phyloP scores from a whole-genome alignment of 2,888 invertebrate genomes.

The Furcula furcula region DNA sequence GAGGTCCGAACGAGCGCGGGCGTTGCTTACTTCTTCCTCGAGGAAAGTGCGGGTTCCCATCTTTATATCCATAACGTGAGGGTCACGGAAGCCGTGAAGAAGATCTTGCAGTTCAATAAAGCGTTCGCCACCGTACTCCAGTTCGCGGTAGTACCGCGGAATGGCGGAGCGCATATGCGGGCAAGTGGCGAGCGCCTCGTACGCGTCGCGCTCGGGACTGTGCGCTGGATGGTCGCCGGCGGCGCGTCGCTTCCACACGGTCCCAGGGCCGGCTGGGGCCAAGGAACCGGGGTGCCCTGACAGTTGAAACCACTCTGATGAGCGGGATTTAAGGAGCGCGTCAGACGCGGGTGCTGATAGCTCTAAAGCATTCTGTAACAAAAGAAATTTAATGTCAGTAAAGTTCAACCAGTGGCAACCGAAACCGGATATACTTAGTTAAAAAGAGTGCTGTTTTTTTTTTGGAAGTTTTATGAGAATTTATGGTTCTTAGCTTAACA shows the following conservation, averaged over 20 bases:
- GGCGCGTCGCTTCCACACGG: conserved; percentile 95
- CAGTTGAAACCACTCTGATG: conserved; percentile 92
- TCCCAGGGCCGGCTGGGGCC: conserved; percentile 95
- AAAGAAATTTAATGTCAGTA: conserved; percentile 30
- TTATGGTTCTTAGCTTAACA: too few species aligned
- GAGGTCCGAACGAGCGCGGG: conserved; percentile 90
- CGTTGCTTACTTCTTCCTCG: conserved; percentile 96
- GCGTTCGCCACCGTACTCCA: conserved; percentile 88
- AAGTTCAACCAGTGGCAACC: background rate
- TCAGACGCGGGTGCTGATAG: conserved; percentile 95
- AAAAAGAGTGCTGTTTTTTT: too few species aligned
- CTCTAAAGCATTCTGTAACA: conserved; percentile 93
- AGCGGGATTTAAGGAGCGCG: conserved; percentile 87
- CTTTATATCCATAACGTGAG: conserved; percentile 98
- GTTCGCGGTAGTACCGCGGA: conserved; percentile 92
- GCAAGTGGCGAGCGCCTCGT: conserved; percentile 90
- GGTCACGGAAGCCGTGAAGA: conserved; percentile 93
- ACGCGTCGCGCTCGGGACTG: conserved; percentile 89
- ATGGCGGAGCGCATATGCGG: conserved; percentile 86
- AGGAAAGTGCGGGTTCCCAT: conserved; percentile 98
- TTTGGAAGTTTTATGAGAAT: too few species aligned
- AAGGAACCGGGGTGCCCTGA: conserved; percentile 96
- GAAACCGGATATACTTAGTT: too few species aligned
- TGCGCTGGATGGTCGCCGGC: conserved; percentile 86
- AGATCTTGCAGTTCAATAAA: conserved; percentile 98